A percentile compares a stretch with the other conserved stretches of the same genome.
phyloP scores from a whole-genome alignment of 2,888 invertebrate species.

The Neoascia interrupta region DNA sequence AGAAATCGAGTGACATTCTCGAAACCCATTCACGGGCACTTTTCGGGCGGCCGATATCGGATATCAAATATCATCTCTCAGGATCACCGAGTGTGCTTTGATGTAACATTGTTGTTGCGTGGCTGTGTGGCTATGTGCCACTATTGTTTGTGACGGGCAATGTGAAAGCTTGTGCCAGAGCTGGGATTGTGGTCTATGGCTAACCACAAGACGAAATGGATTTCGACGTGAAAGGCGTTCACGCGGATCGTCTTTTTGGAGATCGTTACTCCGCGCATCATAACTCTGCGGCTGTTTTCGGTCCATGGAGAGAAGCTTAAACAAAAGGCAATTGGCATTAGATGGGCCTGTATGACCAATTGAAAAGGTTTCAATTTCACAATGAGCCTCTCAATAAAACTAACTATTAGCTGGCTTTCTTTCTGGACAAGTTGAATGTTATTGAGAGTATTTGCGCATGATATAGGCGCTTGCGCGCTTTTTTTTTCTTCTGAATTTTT shows the following conservation, averaged over 20 bases:
- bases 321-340: slow-evolving; percentile 43
- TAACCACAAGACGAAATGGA: slow-evolving; percentile 53
- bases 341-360: slow-evolving; percentile 27
- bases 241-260: not conserved
- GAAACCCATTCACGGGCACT: slow-evolving; percentile 43
- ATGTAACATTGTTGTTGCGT: no score
- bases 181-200: slow-evolving; percentile 49
- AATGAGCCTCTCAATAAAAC: slow-evolving; percentile 35
- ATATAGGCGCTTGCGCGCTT: not conserved
- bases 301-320: slow-evolving; percentile 16
- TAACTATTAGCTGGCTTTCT: slow-evolving; percentile 37
- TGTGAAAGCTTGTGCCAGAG: slow-evolving; percentile 52
- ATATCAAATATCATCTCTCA: slow-evolving; percentile 57
- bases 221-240: slow-evolving; percentile 49
- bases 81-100: slow-evolving; percentile 50
- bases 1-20: slow-evolving; percentile 63
- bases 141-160: slow-evolving; percentile 34
- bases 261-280: not conserved
- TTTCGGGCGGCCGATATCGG: slow-evolving; percentile 27
- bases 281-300: no score
- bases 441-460: slow-evolving; percentile 24
- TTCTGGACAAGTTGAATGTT: slow-evolving; percentile 21
- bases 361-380: slow-evolving; percentile 64
- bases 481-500: slow-evolving; percentile 3
- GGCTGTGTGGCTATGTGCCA: slow-evolving; percentile 16